A percentile compares a stretch with the other conserved stretches of the same genome.
These are phyloP conservation scores for Leptocoma aspasia DNA, from an alignment of 2,113 vertebrate species.

Conservation along the genomic window DNA sequence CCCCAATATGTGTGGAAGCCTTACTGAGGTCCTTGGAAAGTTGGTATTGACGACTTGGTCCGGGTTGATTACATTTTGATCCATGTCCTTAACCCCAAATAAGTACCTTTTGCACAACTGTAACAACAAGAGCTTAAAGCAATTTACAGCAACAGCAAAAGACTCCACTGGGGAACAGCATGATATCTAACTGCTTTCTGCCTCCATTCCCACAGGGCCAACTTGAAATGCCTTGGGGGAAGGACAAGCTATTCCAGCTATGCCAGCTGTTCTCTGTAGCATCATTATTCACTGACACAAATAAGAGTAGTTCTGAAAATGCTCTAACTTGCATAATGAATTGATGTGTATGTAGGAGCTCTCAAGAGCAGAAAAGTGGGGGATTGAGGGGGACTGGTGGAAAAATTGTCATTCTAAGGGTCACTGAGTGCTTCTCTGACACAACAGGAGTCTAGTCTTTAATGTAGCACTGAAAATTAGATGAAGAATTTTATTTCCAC, in stretches of 20 bases:
- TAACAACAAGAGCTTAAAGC: constrained; percentile 13
- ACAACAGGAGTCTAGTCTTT: neutral
- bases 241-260: neutral
- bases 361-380: neutral
- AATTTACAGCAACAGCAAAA: constrained; percentile 1
- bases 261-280: neutral
- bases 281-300: neutral
- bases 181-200: neutral
- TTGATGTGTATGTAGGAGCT: neutral
- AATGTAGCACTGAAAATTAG: constrained; percentile 26
- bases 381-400: neutral
- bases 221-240: neutral
- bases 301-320: neutral
- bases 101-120: neutral
- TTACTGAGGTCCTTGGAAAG: neutral
- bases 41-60: neutral
- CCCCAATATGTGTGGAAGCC: neutral
- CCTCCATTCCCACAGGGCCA: neutral
- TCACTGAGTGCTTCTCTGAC: neutral
- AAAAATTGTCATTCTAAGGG: neutral
- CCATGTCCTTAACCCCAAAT: neutral
- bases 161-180: neutral
- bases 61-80: neutral
- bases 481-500: constrained; percentile 27
- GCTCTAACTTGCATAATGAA: neutral